phyloP scores from a whole-genome alignment of 2,113 vertebrate genomes.

The Neotoma lepida region DNA sequence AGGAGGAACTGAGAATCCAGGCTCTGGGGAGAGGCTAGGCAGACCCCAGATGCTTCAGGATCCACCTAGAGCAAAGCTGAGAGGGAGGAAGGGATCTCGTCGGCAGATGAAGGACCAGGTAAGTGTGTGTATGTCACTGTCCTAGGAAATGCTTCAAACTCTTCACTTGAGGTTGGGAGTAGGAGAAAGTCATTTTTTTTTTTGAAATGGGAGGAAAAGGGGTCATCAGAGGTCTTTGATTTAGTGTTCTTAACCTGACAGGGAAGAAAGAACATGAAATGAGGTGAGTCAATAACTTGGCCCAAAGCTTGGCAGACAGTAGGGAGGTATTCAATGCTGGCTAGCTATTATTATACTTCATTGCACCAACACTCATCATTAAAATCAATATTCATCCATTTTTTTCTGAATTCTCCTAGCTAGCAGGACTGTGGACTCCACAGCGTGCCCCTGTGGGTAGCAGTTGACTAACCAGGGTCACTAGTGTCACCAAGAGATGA shows the following conservation, averaged over 20 bases:
- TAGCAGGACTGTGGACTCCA: background rate
- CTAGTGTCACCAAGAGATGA: background rate
- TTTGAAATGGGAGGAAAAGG: background rate
- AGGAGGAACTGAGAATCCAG: background rate
- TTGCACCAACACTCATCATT: background rate
- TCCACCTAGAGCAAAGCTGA: background rate
- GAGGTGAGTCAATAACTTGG: background rate
- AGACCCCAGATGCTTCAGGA: background rate
- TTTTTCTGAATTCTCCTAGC: background rate
- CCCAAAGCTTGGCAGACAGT: background rate
- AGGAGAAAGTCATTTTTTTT: background rate
- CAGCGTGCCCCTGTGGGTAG: background rate
- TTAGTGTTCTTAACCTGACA: background rate
- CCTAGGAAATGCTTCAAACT: background rate
- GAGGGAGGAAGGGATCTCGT: background rate
- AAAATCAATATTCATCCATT: constrained; percentile 19
- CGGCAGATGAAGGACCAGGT: background rate
- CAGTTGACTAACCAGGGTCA: background rate
- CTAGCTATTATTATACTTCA: background rate
- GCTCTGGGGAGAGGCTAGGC: background rate
- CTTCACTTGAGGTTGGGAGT: background rate
- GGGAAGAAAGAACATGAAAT: background rate
- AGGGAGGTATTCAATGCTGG: too few species aligned
- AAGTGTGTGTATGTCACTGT: background rate
- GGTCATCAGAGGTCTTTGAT: background rate